These are phyloP conservation scores for Pavo muticus DNA, from an alignment of 2,113 vertebrate genomes.

Conservation along the genomic window DNA sequence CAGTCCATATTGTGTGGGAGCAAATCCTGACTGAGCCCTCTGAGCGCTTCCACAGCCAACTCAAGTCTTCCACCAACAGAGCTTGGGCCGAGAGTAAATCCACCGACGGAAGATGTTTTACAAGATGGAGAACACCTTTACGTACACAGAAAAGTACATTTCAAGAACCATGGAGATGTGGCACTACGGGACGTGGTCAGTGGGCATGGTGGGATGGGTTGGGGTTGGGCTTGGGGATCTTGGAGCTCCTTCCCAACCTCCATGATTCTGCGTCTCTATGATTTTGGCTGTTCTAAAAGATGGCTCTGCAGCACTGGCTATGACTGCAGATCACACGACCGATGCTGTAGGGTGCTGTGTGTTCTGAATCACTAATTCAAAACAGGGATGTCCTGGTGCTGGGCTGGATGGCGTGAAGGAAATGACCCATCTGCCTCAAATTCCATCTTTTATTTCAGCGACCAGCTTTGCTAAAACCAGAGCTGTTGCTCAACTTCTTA, in stretches of 20 bases:
- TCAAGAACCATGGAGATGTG: background rate
- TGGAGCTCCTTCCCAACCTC: background rate
- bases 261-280: background rate
- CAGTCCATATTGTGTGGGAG: background rate
- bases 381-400: background rate
- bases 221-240: background rate
- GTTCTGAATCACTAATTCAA: background rate
- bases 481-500: background rate
- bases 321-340: accelerated
- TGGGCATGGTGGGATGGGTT: too few species aligned
- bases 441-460: background rate
- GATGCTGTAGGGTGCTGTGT: accelerated
- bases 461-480: background rate
- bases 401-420: accelerated
- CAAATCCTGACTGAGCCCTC: background rate
- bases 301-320: accelerated
- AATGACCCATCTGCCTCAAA: accelerated
- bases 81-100: accelerated
- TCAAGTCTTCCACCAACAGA: accelerated
- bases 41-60: background rate
- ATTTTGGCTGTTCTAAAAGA: background rate
- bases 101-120: background rate
- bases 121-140: accelerated
- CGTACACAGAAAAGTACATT: accelerated
- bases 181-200: background rate